Percentiles rank a stretch among this genome's conserved stretches.
phyloP scores from a whole-genome alignment of 1,140 invertebrate genomes.

The Phymastichus coffea region DNA sequence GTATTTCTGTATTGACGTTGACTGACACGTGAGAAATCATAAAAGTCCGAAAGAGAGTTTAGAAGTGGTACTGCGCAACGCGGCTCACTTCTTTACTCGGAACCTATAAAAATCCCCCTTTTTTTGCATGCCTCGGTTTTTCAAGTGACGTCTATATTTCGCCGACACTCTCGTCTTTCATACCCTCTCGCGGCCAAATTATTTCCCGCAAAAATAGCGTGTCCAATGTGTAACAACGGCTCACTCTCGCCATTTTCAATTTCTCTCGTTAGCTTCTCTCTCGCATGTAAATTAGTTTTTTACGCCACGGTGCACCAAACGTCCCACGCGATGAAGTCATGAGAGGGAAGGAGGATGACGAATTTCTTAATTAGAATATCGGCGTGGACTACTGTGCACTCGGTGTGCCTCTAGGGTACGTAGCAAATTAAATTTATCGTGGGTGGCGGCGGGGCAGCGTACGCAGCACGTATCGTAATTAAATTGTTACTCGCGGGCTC shows the following conservation, averaged over 20 bases:
- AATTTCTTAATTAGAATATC: conserved; percentile 54
- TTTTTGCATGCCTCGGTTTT: too few relatives aligned
- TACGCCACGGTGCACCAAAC: not conserved
- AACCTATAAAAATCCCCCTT: too few relatives aligned
- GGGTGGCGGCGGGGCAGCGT: conserved; percentile 57
- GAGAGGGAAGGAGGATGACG: conserved; percentile 42
- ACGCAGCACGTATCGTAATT: conserved; percentile 57
- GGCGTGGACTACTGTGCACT: not conserved
- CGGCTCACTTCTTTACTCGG: too few relatives aligned
- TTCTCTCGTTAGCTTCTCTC: conserved; percentile 11
- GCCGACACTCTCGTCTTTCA: not conserved
- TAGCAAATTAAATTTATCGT: conserved; percentile 58
- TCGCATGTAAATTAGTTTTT: conserved; percentile 28
- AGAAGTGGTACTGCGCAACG: too few relatives aligned
- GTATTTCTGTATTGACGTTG: too few relatives aligned
- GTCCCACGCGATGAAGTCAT: conserved; percentile 29
- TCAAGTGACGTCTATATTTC: conserved; percentile 19
- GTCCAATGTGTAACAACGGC: conserved; percentile 8
- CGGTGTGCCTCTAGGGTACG: too few relatives aligned
- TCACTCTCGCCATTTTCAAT: conserved; percentile 8
- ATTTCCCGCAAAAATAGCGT: conserved; percentile 21
- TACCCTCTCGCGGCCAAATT: not conserved
- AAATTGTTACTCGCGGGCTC: conserved; percentile 59
- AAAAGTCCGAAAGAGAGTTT: too few relatives aligned
- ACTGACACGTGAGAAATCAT: too few relatives aligned